Evolutionary conservation across 1,140 invertebrate species (phyloP).

Genomic region (Cyrtorhinus lividipennis): DNA sequence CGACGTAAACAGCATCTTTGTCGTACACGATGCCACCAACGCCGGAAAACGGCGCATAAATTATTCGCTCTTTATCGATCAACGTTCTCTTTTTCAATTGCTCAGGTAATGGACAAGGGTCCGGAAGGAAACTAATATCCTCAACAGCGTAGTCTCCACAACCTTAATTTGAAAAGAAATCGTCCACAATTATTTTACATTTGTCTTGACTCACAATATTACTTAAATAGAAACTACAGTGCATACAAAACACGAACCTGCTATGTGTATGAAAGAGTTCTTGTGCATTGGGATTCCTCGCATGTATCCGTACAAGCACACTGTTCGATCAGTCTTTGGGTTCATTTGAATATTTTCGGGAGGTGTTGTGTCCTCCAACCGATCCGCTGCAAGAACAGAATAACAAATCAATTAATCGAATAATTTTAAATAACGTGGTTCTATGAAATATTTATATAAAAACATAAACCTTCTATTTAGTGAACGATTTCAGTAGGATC

Average conservation of each 20-base stretch:
- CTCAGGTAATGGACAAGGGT: slow-evolving; percentile 92
- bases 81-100: slow-evolving; percentile 71
- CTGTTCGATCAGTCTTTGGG: slow-evolving; percentile 68
- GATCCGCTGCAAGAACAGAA: slow-evolving; percentile 43
- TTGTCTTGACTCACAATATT: too few relatives aligned
- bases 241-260: slow-evolving; percentile 48
- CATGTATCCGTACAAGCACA: slow-evolving; percentile 92
- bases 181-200: too few relatives aligned
- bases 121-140: slow-evolving; percentile 68
- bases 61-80: slow-evolving; percentile 78
- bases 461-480: too few relatives aligned
- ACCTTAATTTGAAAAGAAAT: too few relatives aligned
- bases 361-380: slow-evolving; percentile 89
- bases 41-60: slow-evolving; percentile 98
- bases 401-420: too few relatives aligned
- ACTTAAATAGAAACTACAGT: too few relatives aligned
- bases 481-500: too few relatives aligned
- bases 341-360: slow-evolving; percentile 71
- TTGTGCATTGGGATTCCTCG: slow-evolving; percentile 84
- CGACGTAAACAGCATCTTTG: slow-evolving; percentile 98
- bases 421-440: too few relatives aligned
- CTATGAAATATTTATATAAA: too few relatives aligned
- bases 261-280: slow-evolving; percentile 75
- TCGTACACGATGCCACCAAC: slow-evolving; percentile 99
- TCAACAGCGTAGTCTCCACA: slow-evolving; percentile 78